Evolutionary conservation across 2,797 vertebrate species (phyloP), one percentile per base, ranked within the genome.

Genomic region (Microcaecilia unicolor): DNA sequence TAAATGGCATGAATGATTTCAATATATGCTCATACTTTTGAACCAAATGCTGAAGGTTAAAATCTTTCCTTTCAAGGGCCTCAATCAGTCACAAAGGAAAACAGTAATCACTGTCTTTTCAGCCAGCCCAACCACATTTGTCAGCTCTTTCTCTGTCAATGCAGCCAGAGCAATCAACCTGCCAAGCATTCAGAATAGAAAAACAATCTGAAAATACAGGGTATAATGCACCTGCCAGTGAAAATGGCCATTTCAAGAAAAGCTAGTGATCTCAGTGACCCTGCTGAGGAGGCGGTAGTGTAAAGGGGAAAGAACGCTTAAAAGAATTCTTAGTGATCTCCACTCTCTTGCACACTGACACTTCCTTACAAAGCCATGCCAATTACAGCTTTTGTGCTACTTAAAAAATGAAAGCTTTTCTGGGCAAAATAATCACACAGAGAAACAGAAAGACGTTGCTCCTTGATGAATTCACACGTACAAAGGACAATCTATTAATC

Each of bases 121-220:
- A 97, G 88, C 86, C 76, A 84, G 87, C 88, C 88, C 80, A 83
- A 88, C 85, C 69, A 78, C 76, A 86, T 91, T 91, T 89, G 90
- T 92, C 91, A 92, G 90, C 89, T 85, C 89, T 91, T 90, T 92
- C 90, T 83, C 85, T 55, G 83, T 90, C 83, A 91, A 91, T 90
- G 91, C 89, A 92, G 90, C 91, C 92, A 80, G 85, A 94, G 93
- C 95, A 98, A 98, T 98, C 94, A 98, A 98, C 92, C 92, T 98
- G 94, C 92, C 94, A 97, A 91, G 92, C 95, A 96, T 97, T 95
- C 93, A 91, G 88, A 97, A 92, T 89, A 81, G 90, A 96, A 89
- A 97, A 94, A 98, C 95, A 97, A 98, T 98, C 95, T 95, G 91
- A 97, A 98, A 98, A 97, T 97, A 97, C 94, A 97, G 94, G 93